A percentile compares a stretch with the other conserved stretches of the same genome.
phyloP scores from a whole-genome alignment of 2,888 invertebrate species.

The Tupiocoris notatus region DNA sequence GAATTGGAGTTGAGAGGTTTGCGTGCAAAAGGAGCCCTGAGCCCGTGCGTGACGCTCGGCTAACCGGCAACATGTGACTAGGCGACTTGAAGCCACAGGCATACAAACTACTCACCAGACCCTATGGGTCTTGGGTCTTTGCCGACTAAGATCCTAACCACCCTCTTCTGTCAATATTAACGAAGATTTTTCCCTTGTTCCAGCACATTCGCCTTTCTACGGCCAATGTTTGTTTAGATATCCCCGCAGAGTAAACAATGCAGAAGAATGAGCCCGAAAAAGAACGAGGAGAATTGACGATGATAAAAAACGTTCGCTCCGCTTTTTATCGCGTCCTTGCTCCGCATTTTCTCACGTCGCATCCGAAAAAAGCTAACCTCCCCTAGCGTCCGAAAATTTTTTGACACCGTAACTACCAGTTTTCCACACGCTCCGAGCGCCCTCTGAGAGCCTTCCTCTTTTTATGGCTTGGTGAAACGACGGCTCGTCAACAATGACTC shows the following conservation, averaged over 20 bases:
- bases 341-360: not conserved
- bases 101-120: too few relatives aligned
- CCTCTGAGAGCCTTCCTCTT: too few relatives aligned
- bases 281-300: not conserved
- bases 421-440: not conserved
- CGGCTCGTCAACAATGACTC: not conserved
- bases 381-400: not conserved
- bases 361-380: not conserved
- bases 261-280: not conserved
- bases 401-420: not conserved
- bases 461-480: not conserved
- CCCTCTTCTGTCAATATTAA: not conserved
- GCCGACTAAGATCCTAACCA: not conserved
- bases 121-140: not conserved
- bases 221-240: not conserved
- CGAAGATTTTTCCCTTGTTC: not conserved
- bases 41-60: constrained; percentile 23
- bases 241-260: not conserved
- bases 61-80: constrained; percentile 22
- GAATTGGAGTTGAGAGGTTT: constrained; percentile 29
- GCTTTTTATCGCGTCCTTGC: not conserved
- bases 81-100: not conserved
- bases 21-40: constrained; percentile 21
- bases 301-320: not conserved
- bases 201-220: not conserved